Conservation (phyloP, 2,113 vertebrate species). For the Heterocephalus glaber region DNA sequence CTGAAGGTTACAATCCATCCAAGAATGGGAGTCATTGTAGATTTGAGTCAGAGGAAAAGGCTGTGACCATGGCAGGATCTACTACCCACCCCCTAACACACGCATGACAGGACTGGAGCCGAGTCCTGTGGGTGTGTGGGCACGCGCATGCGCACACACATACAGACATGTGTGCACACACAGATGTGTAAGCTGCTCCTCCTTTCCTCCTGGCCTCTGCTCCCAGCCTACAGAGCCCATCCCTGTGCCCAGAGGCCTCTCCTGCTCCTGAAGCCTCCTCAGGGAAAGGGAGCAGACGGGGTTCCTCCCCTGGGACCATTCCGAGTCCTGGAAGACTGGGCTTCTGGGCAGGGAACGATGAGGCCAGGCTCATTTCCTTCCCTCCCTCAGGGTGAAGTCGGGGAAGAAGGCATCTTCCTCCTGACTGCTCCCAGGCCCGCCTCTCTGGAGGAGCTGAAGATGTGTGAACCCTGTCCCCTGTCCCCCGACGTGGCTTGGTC, state of each 20-base stretch:
- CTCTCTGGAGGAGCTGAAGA: neutral
- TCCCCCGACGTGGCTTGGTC: neutral
- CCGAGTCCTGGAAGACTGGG: neutral
- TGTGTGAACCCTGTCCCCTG: neutral
- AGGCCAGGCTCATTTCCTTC: neutral
- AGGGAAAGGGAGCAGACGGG: no score
- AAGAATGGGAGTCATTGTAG: no score
- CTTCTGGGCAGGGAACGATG: neutral
- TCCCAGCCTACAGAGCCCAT: no score
- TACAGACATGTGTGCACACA: no score
- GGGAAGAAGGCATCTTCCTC: neutral
- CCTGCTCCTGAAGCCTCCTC: neutral
- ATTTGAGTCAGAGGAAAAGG: neutral
- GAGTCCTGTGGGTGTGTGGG: no score
- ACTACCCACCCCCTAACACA: neutral
- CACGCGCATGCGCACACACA: neutral
- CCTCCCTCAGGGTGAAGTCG: neutral
- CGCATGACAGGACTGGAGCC: no score
- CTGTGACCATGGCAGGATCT: neutral
- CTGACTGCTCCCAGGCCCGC: no score
- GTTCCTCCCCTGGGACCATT: no score
- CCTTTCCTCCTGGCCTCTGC: no score
- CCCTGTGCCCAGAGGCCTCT: neutral
- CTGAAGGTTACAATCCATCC: neutral
- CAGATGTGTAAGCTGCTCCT: no score